Percentiles rank a stretch among this genome's conserved stretches.
phyloP scores from a whole-genome alignment of 92 coral and sea anemone species.

The Zoanthus solanderi region DNA sequence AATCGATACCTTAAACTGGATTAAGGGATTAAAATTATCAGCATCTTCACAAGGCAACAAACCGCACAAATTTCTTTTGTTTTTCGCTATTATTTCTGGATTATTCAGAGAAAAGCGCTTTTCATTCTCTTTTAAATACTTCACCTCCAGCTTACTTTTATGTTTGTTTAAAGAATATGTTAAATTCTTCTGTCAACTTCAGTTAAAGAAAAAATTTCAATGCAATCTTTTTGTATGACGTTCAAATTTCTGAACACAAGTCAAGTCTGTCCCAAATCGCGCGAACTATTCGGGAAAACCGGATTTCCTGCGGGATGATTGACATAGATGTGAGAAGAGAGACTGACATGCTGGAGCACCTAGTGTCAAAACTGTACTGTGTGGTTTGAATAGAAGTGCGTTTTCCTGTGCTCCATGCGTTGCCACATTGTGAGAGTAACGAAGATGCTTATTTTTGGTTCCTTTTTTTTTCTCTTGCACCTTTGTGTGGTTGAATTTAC shows the following conservation, averaged over 20 bases:
- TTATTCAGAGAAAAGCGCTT: background rate
- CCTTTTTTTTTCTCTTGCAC: slow-evolving; percentile 5
- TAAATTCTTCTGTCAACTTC: slow-evolving; percentile 27
- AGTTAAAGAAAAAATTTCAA: background rate
- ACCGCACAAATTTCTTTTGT: slow-evolving; percentile 28
- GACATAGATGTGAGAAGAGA: background rate
- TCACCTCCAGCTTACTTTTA: background rate
- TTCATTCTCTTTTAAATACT: background rate
- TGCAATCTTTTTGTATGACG: background rate
- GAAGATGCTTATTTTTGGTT: slow-evolving; percentile 27
- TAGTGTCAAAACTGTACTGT: slow-evolving; percentile 24
- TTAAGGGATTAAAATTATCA: slow-evolving; percentile 37
- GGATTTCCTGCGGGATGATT: slow-evolving; percentile 51
- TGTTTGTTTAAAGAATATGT: slow-evolving; percentile 8
- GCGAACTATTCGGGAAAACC: slow-evolving; percentile 39
- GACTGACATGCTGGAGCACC: background rate
- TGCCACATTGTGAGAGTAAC: slow-evolving; percentile 17
- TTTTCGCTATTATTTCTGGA: background rate
- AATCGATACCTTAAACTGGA: slow-evolving; percentile 17
- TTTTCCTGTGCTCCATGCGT: slow-evolving; percentile 43
- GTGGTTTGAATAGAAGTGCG: slow-evolving; percentile 26
- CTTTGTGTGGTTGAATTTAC: slow-evolving; percentile 21
- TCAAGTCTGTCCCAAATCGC: slow-evolving; percentile 3
- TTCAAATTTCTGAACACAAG: background rate
- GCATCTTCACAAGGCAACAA: slow-evolving; percentile 20